Evolutionary conservation across 2,797 vertebrate genomes (phyloP), one percentile per base, ranked within the genome.

Genomic region (Passerculus sandwichensis): DNA sequence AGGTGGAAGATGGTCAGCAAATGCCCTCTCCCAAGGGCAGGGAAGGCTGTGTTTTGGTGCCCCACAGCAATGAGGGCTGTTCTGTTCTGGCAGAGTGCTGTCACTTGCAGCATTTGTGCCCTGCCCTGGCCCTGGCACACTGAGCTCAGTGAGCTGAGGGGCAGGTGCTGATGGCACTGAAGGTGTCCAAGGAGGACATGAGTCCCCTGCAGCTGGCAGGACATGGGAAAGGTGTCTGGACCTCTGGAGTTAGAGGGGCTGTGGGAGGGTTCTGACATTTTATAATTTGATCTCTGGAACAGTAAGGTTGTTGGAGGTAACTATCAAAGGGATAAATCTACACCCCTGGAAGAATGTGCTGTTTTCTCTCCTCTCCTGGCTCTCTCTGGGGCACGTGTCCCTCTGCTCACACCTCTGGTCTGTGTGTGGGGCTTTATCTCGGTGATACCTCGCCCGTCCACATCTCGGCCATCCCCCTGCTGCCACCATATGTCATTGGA

Each of bases 401-500:
- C 29, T 83, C 79, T 88, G 42, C 75, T 90, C 15, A 3, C 38
- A 65, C 75, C 36, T 87, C 32, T 87, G 67, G 65, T 73, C 15
- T 34, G 50, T 84, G 82, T n/a, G 66, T 23, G 66, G 21, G 77
- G 76, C 72, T 70, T 78, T 95, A 90, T 93, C 91, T 94, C 2
- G 0, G 76, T 87, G 90, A 90, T 86, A 82, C 85, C 62, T 81
- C 5, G 10, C 83, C 57, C 3, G 0, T 79, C 73, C 4, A 2
- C 85, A 53, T 90, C 90, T 66, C 1, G 0, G 90, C 94, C 85
- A 91, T 96, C 67, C 91, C 90, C 90, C 90, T 86, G 90, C 94
- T 96, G 94, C 94, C 94, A 94, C 95, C 90, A 85, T 94, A 93
- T 90, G 91, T 95, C 95, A 94, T 88, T 95, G 96, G 96, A 96